A percentile compares a stretch with the other conserved stretches of the same genome.
Evolutionary conservation across 2,797 vertebrate genomes (phyloP).

Genomic region (Dicrostonyx torquatus): DNA sequence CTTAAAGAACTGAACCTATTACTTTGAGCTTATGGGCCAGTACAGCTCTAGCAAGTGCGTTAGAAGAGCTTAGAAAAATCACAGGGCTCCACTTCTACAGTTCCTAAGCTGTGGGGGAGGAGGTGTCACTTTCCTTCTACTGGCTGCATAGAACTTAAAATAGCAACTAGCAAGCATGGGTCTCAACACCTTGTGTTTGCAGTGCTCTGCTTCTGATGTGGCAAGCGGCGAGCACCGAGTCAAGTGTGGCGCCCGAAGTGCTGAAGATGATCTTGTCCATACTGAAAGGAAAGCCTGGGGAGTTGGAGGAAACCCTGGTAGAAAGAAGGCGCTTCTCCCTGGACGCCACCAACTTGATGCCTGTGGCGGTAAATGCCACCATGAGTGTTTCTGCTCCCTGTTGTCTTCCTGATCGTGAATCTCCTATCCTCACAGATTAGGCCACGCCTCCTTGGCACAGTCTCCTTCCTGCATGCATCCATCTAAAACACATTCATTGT

Average conservation of each 20-base stretch:
- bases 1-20: background rate
- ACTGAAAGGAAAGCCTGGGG: conserved; percentile 72
- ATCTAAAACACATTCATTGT: background rate
- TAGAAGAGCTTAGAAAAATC: background rate
- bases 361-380: conserved; percentile 52
- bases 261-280: conserved; percentile 71
- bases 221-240: conserved; percentile 31
- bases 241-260: conserved; percentile 12
- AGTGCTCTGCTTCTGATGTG: conserved; percentile 71
- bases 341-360: conserved; percentile 62
- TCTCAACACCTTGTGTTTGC: background rate
- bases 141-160: background rate
- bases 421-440: background rate
- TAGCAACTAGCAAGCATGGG: too few species aligned
- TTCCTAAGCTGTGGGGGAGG: background rate
- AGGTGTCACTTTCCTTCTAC: background rate
- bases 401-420: background rate
- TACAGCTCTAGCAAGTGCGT: background rate
- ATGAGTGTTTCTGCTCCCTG: background rate
- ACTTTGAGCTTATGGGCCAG: background rate
- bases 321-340: conserved; percentile 8
- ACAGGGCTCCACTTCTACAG: background rate
- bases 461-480: background rate
- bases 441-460: background rate
- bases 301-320: rapidly evolving